Evolutionary conservation across 2,888 invertebrate species (phyloP), one percentile per base, ranked within the genome.

Genomic region (Leptopilina drosophilae): DNA sequence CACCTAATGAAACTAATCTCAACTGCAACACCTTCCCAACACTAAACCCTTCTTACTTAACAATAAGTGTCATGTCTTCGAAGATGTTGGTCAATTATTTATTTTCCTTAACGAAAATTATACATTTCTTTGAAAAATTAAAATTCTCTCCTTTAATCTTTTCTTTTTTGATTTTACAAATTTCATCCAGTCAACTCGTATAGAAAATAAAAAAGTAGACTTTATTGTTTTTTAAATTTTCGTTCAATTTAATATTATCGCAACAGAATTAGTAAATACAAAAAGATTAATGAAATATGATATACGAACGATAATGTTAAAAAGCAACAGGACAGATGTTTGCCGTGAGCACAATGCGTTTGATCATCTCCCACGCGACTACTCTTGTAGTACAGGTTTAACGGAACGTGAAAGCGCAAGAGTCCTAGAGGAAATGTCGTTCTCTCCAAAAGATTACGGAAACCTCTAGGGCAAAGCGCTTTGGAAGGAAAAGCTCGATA

Each of bases 361-460:
- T 80, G 79, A 83, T 82, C 77, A 81, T 77, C 64, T 75, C 79
- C 78, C 81, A 78, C 77, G 78, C 67, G 80, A 67, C 69, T 79
- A 77, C 76, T 77, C 78, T 40, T 66, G 78, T 81, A 80, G 59
- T 42, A 69, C 77, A 75, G 80, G 82, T 81, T 86, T 87, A 87
- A 87, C 82, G 84, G 82, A 78, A 81, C 81, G 82, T 84, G 84
- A 82, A 84, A 85, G 83, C 80, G 79, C 79, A 80, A 75, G 79
- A 82, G 82, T 79, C 82, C 82, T 79, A 75, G 77, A 76, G 83
- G 62, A 84, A 73, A 84, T 77, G 81, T 78, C 79, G 76, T 84
- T 86, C 83, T 77, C 84, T 81, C 76, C 78, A 77, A 81, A 82
- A 85, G 85, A 82, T 85, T 79, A 86, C 84, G 78, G 80, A 82